Evolutionary conservation across 2,888 invertebrate species (phyloP), one percentile per base, ranked within the genome.

Genomic region (Frankliniella intonsa): DNA sequence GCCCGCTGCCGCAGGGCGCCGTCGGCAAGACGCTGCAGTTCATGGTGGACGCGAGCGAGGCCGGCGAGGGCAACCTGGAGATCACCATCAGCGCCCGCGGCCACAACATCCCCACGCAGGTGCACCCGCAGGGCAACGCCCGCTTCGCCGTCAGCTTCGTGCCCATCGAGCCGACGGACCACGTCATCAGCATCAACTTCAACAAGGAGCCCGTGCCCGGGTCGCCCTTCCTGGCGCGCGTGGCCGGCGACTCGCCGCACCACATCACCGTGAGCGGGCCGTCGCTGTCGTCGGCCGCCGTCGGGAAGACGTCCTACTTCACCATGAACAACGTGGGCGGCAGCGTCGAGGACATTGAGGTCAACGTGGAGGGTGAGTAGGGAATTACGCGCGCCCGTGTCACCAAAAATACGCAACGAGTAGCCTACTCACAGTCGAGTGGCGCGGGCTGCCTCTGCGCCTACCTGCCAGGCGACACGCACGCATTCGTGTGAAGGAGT

Each of bases 21-120:
- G 94, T 98, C 14, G 97, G 97, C 81, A 93, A 97, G 84, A 94
- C 96, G 8, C 95, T 97, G n/a, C 96, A 97, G 86, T 94, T 98
- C 86, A 95, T 95, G 25, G 97, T 98, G 81, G 98, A 99, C 88
- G 98, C 98, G 5, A 96, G 96, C 84, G 94, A 97, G 88, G 97
- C 98, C 80, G 99, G 99, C 14, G 98, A 98, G 89, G 99, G 99
- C 82, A 97, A 97, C 88, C 90, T 99, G 85, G 98, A 99, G 89
- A 98, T 99, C 85, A 97, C 97, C 81, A 97, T 99, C 85, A 96
- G 96, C 84, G 96, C 97, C 80, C 92, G 95, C 87, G 96, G 97
- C 82, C 91, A 96, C 84, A 96, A 98, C 87, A 97, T 98, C 86
- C 97, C 97, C 81, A 97, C 97, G 82, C 97, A 97, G 91, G 97